Conservation (phyloP, 2,113 vertebrate species). For the Apodemus speciosus region DNA sequence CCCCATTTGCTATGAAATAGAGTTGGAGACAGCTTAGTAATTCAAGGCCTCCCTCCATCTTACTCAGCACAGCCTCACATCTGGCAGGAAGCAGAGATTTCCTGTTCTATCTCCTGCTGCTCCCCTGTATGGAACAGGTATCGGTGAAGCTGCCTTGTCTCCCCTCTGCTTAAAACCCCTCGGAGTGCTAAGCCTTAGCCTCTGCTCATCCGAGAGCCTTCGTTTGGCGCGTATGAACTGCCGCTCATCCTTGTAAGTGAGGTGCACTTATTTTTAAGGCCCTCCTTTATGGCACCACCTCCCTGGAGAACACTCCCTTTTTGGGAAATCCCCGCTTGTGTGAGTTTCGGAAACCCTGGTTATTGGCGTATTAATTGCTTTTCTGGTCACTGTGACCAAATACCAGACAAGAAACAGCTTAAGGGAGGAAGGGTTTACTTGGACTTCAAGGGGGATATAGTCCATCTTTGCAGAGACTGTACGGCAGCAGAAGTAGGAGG, state of each 20-base stretch:
- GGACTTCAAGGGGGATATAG: background rate
- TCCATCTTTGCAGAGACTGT: background rate
- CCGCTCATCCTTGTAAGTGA: background rate
- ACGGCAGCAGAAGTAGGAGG: background rate
- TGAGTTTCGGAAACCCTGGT: background rate
- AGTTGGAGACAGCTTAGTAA: background rate
- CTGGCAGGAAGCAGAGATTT: background rate
- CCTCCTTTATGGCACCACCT: background rate
- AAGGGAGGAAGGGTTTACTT: background rate
- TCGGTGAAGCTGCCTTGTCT: background rate
- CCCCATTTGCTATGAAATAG: background rate
- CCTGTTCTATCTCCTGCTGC: background rate
- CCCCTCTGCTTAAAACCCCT: background rate
- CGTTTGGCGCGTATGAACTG: background rate
- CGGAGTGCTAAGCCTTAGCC: background rate
- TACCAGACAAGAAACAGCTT: background rate
- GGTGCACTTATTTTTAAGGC: background rate
- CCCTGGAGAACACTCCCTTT: background rate
- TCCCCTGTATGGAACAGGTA: background rate
- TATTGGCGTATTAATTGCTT: background rate
- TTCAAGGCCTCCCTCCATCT: background rate
- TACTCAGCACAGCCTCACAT: background rate
- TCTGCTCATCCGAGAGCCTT: background rate
- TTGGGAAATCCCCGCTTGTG: background rate
- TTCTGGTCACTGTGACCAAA: background rate